Percentiles rank a stretch among this genome's conserved stretches.
These are phyloP conservation scores for Magallana angulata DNA, from an alignment of 1,140 invertebrate species.

Conservation along the genomic window DNA sequence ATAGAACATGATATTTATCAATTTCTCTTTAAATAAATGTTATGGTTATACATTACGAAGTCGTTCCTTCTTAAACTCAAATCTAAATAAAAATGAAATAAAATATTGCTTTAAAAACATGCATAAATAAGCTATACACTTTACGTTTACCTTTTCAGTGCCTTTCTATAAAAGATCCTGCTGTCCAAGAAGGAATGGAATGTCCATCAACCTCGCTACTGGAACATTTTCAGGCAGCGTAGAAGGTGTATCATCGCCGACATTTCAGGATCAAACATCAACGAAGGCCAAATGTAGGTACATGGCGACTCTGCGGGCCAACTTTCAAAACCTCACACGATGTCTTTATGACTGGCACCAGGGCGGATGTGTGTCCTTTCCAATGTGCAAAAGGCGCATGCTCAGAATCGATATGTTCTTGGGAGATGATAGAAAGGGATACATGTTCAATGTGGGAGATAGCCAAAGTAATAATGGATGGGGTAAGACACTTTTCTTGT, in stretches of 20 bases:
- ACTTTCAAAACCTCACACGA: not conserved
- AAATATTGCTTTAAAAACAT: not conserved
- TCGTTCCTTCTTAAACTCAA: too few species aligned
- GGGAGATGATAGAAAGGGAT: not conserved
- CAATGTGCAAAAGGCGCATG: slow-evolving; percentile 5
- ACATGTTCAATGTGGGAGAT: slow-evolving; percentile 27
- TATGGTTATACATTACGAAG: too few species aligned
- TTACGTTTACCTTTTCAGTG: not conserved
- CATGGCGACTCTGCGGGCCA: not conserved
- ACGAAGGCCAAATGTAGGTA: not conserved
- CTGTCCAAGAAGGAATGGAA: not conserved
- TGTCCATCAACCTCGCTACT: not conserved
- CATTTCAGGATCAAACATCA: not conserved
- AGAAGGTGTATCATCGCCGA: not conserved
- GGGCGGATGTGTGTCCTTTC: not conserved
- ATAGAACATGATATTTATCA: not conserved
- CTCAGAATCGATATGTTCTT: slow-evolving; percentile 20
- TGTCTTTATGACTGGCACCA: not conserved
- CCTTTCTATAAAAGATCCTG: not conserved
- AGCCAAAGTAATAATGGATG: slow-evolving; percentile 23
- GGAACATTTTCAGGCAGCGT: not conserved
- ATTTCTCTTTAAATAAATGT: too few species aligned
- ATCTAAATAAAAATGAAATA: too few species aligned
- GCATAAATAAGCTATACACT: not conserved
- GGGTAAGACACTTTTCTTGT: not conserved